These are phyloP conservation scores for Ceryle rudis DNA, from an alignment of 2,797 vertebrate genomes.

Conservation along the genomic window DNA sequence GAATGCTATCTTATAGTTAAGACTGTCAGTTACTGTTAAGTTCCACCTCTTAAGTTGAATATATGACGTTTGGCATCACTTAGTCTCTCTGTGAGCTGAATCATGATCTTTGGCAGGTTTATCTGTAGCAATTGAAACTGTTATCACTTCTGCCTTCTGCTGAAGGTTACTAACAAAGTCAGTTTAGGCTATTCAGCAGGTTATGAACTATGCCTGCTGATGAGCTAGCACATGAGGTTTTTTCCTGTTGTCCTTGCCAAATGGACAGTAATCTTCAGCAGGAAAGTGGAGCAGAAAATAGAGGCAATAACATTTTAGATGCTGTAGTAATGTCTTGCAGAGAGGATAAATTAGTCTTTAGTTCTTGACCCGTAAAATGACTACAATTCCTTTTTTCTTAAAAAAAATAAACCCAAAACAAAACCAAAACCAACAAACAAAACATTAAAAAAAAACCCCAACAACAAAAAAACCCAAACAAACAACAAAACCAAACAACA, in stretches of 20 bases:
- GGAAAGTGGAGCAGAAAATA: background rate
- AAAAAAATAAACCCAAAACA: background rate
- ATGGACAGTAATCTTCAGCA: background rate
- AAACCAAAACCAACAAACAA: no score
- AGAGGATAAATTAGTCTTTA: background rate
- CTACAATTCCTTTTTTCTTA: background rate
- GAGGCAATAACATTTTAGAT: background rate
- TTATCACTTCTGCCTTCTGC: constrained; percentile 16
- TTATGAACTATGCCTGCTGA: background rate
- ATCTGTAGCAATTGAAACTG: constrained; percentile 31
- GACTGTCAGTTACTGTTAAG: background rate
- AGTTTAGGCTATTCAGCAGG: background rate
- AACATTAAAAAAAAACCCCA: no score
- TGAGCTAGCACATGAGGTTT: background rate
- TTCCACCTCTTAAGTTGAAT: background rate
- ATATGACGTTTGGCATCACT: background rate
- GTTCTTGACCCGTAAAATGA: background rate
- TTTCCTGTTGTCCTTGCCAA: background rate
- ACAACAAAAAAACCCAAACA: no score
- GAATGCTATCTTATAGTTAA: background rate
- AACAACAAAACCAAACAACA: no score
- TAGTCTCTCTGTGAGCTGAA: background rate
- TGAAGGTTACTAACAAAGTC: constrained; percentile 40
- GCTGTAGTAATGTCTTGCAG: background rate
- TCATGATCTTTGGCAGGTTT: constrained; percentile 26